Conservation (phyloP, 2,797 vertebrate genomes). For the Sebastes elongatus region DNA sequence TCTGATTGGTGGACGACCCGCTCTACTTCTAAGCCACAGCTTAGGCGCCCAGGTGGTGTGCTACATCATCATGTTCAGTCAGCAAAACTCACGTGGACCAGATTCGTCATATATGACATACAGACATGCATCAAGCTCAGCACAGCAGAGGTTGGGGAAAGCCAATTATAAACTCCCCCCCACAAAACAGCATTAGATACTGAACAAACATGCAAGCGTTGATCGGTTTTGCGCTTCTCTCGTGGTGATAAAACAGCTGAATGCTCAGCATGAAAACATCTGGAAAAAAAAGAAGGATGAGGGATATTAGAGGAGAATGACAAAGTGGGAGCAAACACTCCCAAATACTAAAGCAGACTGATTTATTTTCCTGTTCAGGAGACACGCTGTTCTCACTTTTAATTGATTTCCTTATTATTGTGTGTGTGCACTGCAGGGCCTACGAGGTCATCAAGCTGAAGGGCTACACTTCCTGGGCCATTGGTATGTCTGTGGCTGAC, state of each 20-base stretch:
- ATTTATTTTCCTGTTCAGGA: neutral
- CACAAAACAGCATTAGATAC: neutral
- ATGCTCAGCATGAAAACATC: neutral
- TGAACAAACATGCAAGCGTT: neutral
- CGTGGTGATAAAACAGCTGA: neutral
- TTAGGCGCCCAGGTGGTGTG: neutral
- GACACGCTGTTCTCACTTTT: neutral
- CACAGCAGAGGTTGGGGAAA: neutral
- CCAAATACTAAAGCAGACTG: neutral
- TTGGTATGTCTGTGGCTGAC: constrained; percentile 95
- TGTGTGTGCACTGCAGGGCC: constrained; percentile 81
- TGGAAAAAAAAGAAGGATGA: neutral
- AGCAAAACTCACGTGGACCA: neutral
- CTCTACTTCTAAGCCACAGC: too few species aligned
- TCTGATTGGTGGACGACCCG: too few species aligned
- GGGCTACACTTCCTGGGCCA: constrained; percentile 98
- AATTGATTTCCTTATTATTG: neutral
- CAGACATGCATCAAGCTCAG: neutral
- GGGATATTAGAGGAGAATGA: neutral
- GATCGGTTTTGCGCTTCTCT: neutral
- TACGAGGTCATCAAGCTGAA: constrained; percentile 98
- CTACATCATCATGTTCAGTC: neutral
- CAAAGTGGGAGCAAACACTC: neutral
- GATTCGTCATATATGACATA: neutral
- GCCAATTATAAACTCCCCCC: neutral